Evolutionary conservation across 2,113 vertebrate genomes (phyloP), one percentile per base, ranked within the genome.

Genomic region (Phoenicopterus ruber): DNA sequence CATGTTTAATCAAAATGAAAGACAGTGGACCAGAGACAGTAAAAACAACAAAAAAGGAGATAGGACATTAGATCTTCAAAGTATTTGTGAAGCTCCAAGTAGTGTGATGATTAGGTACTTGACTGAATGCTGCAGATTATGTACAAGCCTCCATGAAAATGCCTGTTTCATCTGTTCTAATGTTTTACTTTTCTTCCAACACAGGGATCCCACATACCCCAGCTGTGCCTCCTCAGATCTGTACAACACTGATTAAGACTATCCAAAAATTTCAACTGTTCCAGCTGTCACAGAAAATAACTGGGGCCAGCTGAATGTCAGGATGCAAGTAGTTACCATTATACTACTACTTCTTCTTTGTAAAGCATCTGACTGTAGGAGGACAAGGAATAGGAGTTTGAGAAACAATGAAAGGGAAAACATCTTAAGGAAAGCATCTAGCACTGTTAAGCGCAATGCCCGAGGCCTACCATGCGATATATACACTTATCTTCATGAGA

Each of bases 401-500:
- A 96, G 97, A 88, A 97, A 96, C 46, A 96, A 82, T 59, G 97
- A 97, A 83, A 97, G 97, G 90, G 96, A 96, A 58, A 97, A 88
- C 31, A 96, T 92, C 25, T 57, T 97, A 78, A 97, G 98, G 71
- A 97, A 95, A 29, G 36, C 47, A 85, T 97, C 98, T 32, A 94
- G 95, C 42, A 97, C 98, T 0, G 97, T 97, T 69, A 99, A 98
- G 78, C 99, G 99, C n/a, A 99, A 98, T 10, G 97, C 97, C 42
- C 97, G 77, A 38, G 96, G 85, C 63, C 93, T 90, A 26, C 96
- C 98, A 13, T 99, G 99, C 77, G 98, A 99, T 52, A 98, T 98
- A 83, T 99, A 99, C 95, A 96, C 87, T 6, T 98, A 99, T 49
- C 98, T 98, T 20, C 98, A 99, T 17, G 99, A 99, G 93, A 99